A percentile compares a stretch with the other conserved stretches of the same genome.
Conservation (phyloP, 2,113 vertebrate species). For the Oxyruncus cristatus region DNA sequence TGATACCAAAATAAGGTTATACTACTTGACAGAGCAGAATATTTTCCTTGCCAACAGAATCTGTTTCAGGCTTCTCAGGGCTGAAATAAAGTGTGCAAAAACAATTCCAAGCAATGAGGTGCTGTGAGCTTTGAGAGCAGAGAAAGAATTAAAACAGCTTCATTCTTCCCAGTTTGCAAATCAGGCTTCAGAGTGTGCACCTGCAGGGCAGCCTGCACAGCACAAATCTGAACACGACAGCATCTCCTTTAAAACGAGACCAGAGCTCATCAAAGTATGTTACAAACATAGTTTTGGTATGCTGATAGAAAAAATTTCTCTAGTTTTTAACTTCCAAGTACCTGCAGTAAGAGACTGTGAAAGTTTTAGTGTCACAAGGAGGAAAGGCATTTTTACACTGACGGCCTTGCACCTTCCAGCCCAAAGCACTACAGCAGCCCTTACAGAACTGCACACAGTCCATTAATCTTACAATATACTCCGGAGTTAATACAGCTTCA, state of each 20-base stretch:
- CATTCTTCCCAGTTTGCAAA: not conserved
- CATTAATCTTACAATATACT: not conserved
- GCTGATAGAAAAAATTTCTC: not conserved
- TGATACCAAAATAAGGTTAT: conserved; percentile 26
- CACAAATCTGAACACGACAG: not conserved
- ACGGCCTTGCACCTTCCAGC: not conserved
- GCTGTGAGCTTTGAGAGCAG: not conserved
- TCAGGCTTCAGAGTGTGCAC: not conserved
- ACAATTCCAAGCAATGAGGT: not conserved
- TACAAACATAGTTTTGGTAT: not conserved
- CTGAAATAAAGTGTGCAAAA: conserved; percentile 19
- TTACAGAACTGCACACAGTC: not conserved
- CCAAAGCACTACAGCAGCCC: not conserved
- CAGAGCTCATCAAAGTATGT: not conserved
- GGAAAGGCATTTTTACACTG: not conserved
- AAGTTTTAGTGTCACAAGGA: not conserved
- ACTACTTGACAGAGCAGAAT: conserved; percentile 12
- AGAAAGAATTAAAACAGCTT: not conserved
- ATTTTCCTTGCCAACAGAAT: not conserved
- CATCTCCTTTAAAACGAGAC: not conserved
- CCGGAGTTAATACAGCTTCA: not conserved
- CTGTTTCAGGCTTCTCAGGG: not conserved
- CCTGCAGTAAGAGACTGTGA: not conserved
- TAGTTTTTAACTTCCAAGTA: not conserved
- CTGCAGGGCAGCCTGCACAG: not conserved